phyloP scores from a whole-genome alignment of 2,797 vertebrate species.

The Tiaroga cobitis region DNA sequence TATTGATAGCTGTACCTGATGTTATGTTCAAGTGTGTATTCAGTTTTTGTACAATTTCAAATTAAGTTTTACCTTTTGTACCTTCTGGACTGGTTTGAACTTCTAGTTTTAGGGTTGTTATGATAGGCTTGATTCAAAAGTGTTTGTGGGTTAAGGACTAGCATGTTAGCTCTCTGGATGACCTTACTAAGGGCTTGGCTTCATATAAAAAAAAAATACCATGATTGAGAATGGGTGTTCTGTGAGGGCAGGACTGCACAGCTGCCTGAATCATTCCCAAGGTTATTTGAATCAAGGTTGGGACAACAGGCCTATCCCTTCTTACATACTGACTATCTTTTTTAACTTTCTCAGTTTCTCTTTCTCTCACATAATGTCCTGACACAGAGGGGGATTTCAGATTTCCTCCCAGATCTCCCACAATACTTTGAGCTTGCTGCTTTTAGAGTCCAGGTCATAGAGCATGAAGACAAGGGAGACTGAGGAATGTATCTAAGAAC shows the following conservation, averaged over 20 bases:
- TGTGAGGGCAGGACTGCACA: constrained; percentile 45
- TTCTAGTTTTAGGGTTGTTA: background rate
- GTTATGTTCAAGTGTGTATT: background rate
- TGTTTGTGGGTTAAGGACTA: constrained; percentile 10
- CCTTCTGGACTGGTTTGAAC: background rate
- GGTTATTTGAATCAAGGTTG: constrained; percentile 46
- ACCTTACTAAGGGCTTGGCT: constrained; percentile 41
- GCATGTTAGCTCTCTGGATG: constrained; percentile 29
- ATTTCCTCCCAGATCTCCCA: constrained; percentile 24
- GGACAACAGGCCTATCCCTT: constrained; percentile 43
- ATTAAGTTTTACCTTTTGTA: background rate
- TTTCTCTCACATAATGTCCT: constrained; percentile 21
- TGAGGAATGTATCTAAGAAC: background rate
- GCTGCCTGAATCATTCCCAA: constrained; percentile 51
- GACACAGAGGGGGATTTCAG: constrained; percentile 14
- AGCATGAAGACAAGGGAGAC: constrained; percentile 23
- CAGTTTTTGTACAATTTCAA: background rate
- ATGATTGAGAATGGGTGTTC: constrained; percentile 55
- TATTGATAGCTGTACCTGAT: background rate
- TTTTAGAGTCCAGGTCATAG: constrained; percentile 16
- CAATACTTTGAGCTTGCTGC: constrained; percentile 11
- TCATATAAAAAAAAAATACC: constrained; percentile 32
- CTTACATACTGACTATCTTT: constrained; percentile 3
- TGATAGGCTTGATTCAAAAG: background rate
- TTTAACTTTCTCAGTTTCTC: constrained; percentile 15